These are phyloP conservation scores for Bothrops jararaca DNA, from an alignment of 2,113 vertebrate species.

Conservation along the genomic window DNA sequence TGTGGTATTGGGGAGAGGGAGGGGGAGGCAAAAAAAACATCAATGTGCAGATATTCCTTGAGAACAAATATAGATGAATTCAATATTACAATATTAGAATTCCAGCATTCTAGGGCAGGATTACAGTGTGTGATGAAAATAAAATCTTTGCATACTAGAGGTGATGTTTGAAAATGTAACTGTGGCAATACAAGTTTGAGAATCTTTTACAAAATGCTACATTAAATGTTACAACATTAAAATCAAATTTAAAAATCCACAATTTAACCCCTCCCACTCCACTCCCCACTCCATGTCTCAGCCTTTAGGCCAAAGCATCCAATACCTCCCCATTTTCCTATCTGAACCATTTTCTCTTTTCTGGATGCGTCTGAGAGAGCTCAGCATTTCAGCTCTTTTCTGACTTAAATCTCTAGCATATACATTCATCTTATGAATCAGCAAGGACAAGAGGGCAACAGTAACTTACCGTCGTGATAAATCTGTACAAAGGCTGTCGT, in stretches of 20 bases:
- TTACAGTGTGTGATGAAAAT: not conserved
- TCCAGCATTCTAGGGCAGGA: not conserved
- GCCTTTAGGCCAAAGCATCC: conserved; percentile 7
- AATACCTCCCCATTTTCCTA: not conserved
- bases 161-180: not conserved
- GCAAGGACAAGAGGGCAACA: not conserved
- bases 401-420: not conserved
- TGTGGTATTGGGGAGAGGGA: not conserved
- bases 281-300: not conserved
- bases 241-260: not conserved
- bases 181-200: not conserved
- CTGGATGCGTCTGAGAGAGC: not conserved
- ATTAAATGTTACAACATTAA: not conserved
- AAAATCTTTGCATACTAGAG: not conserved
- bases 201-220: not conserved
- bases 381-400: conserved; percentile 2
- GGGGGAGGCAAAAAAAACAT: not conserved
- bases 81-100: not conserved
- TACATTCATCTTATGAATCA: not conserved
- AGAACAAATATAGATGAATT: too few species aligned
- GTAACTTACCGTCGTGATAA: conserved; percentile 95
- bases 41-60: too few species aligned
- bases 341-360: not conserved
- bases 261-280: not conserved
- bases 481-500: conserved; percentile 92